A percentile compares a stretch with the other conserved stretches of the same genome.
These are phyloP conservation scores for Bombylius major DNA, from an alignment of 2,888 invertebrate genomes.

Conservation along the genomic window DNA sequence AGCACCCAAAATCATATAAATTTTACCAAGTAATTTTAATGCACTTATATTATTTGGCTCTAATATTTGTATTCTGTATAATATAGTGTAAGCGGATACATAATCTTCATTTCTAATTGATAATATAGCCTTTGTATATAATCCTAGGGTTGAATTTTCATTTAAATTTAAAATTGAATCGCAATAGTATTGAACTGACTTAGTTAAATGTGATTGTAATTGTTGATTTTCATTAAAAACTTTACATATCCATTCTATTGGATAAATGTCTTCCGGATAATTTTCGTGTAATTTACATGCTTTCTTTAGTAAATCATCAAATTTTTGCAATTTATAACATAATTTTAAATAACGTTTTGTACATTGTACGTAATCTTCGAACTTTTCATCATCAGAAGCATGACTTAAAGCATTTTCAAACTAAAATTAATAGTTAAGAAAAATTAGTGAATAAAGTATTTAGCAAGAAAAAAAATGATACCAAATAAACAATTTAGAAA, in stretches of 20 bases:
- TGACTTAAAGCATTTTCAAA: slow-evolving; percentile 24
- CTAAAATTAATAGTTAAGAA: slow-evolving; percentile 16
- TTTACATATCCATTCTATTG: slow-evolving; percentile 50
- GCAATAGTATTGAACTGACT: slow-evolving; percentile 40
- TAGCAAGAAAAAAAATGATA: not conserved
- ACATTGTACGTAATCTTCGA: slow-evolving; percentile 14
- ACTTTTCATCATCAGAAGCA: slow-evolving; percentile 15
- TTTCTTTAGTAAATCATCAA: slow-evolving; percentile 34
- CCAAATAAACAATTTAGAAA: not conserved
- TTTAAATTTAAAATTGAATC: slow-evolving; percentile 43
- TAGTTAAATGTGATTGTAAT: slow-evolving; percentile 8
- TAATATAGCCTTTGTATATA: slow-evolving; percentile 48
- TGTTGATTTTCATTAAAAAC: slow-evolving; percentile 39
- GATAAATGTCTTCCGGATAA: slow-evolving; percentile 39
- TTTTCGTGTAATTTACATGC: slow-evolving; percentile 39
- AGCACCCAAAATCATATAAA: slow-evolving; percentile 40
- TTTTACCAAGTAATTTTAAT: slow-evolving; percentile 38
- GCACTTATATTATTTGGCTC: slow-evolving; percentile 38
- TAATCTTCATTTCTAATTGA: slow-evolving; percentile 41
- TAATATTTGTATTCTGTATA: slow-evolving; percentile 33
- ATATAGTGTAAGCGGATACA: slow-evolving; percentile 42
- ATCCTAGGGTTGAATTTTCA: slow-evolving; percentile 46
- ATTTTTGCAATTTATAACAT: slow-evolving; percentile 32
- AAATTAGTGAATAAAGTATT: not conserved
- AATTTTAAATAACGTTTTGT: slow-evolving; percentile 25